Base-by-base conservation (phyloP, 1,140 invertebrate genomes). In the Calliphora vicina region DNA sequence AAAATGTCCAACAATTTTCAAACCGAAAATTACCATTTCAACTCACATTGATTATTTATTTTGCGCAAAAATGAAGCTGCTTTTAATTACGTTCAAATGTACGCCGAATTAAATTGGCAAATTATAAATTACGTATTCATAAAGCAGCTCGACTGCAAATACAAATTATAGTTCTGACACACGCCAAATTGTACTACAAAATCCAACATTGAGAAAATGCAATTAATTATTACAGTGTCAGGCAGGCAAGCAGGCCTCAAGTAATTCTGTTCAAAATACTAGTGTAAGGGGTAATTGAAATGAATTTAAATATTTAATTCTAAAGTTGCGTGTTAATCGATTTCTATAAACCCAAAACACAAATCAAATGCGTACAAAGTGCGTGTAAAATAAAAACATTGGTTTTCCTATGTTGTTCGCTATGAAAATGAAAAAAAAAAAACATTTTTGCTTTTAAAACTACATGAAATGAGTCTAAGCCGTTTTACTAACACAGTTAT, bases 401-500 rank as follows among this genome's bases (percentile, higher is more conserved):
- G 45, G 15, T 50, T 50, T 50, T 45, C n/a, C n/a, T n/a, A n/a
- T n/a, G n/a, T n/a, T n/a, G n/a, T n/a, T n/a, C n/a, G n/a, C n/a
- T n/a, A n/a, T n/a, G n/a, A n/a, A n/a, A n/a, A n/a, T n/a, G n/a
- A n/a, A n/a, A n/a, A n/a, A n/a, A n/a, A n/a, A n/a, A n/a, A n/a
- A n/a, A n/a, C n/a, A n/a, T n/a, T n/a, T n/a, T n/a, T n/a, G n/a
- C n/a, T n/a, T n/a, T n/a, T n/a, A n/a, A n/a, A n/a, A n/a, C n/a
- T n/a, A n/a, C n/a, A n/a, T n/a, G n/a, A n/a, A n/a, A n/a, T n/a
- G n/a, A n/a, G n/a, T n/a, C n/a, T 78, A 78, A 78, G 35, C 74
- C 13, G 74, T 78, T 45, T 78, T 78, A 78, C 35, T 78, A 78
- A 78, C 74, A 78, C 35, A 78, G n/a, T 78, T 78, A 61, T 67